Evolutionary conservation across 2,888 invertebrate genomes (phyloP).

Genomic region (Drosophila formosana): DNA sequence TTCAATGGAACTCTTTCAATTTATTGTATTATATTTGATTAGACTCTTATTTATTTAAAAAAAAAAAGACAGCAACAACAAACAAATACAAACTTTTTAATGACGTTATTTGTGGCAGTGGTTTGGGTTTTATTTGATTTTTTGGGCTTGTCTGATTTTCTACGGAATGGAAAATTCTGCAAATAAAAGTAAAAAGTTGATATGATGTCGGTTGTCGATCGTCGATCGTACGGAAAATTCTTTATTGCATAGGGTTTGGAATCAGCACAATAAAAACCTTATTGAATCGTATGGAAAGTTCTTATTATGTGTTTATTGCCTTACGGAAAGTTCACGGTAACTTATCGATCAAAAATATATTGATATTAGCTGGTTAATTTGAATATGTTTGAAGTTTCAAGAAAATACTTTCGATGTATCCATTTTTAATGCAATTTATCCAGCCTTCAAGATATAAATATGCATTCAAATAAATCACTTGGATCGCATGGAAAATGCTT

Average conservation of each 20-base stretch:
- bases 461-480: not conserved
- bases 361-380: not conserved
- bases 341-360: slow-evolving; percentile 1
- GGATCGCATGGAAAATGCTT: not conserved
- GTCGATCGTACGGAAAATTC: slow-evolving; percentile 9
- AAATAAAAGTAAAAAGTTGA: slow-evolving; percentile 8
- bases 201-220: not conserved
- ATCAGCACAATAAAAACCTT: not conserved
- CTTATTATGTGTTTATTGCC: not conserved
- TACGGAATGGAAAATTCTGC: slow-evolving; percentile 62
- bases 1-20: slow-evolving; percentile 61
- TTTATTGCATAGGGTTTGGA: not conserved
- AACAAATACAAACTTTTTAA: slow-evolving; percentile 54
- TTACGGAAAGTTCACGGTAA: not conserved
- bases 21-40: slow-evolving; percentile 54
- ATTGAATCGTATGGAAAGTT: not conserved
- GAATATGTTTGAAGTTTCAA: not conserved
- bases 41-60: slow-evolving; percentile 47
- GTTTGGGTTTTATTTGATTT: slow-evolving; percentile 13
- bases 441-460: not conserved
- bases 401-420: not conserved
- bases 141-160: slow-evolving; percentile 62
- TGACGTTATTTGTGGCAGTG: slow-evolving; percentile 54
- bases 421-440: not conserved
- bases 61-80: slow-evolving; percentile 5